Evolutionary conservation across 1,140 invertebrate genomes (phyloP), one percentile per base, ranked within the genome.

Genomic region (Grapholita molesta): DNA sequence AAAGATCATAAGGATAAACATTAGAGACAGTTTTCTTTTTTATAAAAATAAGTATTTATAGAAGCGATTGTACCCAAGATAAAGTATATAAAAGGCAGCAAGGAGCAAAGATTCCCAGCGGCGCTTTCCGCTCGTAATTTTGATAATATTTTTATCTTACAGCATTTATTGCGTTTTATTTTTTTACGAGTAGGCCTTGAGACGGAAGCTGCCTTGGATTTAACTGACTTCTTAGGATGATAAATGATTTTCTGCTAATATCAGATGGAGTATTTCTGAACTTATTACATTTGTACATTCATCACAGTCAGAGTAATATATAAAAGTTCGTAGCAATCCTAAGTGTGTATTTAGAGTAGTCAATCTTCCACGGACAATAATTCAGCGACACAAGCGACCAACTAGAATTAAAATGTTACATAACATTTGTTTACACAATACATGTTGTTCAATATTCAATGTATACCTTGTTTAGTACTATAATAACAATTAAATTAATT

Each of bases 131-230:
- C 71, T 79, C 72, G 66, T 82, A 82, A 83, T 81, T 80, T 73
- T 79, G 69, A 77, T 76, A 72, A 79, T 83, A 75, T 77, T 85
- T 83, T 83, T 83, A 79, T 78, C 69, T 66, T 64, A 67, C 72
- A 72, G 73, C 70, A 81, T 84, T 82, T 84, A 84, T 79, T 77
- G 75, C 67, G 70, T 77, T 78, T 76, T 78, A 74, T 78, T 76
- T 80, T 80, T 80, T 74, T 78, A 75, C 48, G 71, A 73, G 18
- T 55, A 64, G 15, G 32, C 71, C 66, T 42, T 57, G 55, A 68
- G 52, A 53, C 35, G 57, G 28, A 66, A 61, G 52, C 57, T 12
- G 55, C n/a, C 55, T 11, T 61, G 42, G 64, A 61, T 71, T 69
- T 48, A 35, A 21, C 28, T 32, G 35, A 70, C 67, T 73, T 73